phyloP scores from a whole-genome alignment of 2,113 vertebrate species.

The Leucopsar rothschildi region DNA sequence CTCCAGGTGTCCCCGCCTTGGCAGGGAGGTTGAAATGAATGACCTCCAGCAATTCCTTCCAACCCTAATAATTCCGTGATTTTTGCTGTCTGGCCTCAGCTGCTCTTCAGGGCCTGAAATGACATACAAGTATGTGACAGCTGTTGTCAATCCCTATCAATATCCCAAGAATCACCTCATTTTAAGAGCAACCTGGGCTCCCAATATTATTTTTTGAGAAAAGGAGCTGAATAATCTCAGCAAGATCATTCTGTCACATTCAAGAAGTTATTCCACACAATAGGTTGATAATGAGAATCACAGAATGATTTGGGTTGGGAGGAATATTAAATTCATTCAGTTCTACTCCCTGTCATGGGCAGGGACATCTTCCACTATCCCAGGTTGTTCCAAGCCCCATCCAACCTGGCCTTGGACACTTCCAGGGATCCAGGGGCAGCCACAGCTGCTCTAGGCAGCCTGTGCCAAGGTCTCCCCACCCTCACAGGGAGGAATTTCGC shows the following conservation, averaged over 20 bases:
- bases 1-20: not conserved
- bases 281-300: not conserved
- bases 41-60: not conserved
- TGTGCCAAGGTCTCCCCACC: not conserved
- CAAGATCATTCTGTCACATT: not conserved
- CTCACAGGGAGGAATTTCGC: not conserved
- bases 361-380: not conserved
- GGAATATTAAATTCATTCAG: not conserved
- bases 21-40: not conserved
- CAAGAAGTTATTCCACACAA: accelerated
- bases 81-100: not conserved
- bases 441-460: not conserved
- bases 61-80: not conserved
- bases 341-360: not conserved
- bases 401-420: not conserved
- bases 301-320: not conserved
- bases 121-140: not conserved
- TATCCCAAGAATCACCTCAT: not conserved
- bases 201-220: accelerated
- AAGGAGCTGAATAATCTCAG: not conserved
- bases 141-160: not conserved
- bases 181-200: not conserved
- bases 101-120: not conserved
- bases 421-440: not conserved
- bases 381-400: not conserved